Percentiles rank a stretch among this genome's conserved stretches.
Evolutionary conservation across 2,797 vertebrate species (phyloP).

Genomic region (Petrocephalus schoutedeni): DNA sequence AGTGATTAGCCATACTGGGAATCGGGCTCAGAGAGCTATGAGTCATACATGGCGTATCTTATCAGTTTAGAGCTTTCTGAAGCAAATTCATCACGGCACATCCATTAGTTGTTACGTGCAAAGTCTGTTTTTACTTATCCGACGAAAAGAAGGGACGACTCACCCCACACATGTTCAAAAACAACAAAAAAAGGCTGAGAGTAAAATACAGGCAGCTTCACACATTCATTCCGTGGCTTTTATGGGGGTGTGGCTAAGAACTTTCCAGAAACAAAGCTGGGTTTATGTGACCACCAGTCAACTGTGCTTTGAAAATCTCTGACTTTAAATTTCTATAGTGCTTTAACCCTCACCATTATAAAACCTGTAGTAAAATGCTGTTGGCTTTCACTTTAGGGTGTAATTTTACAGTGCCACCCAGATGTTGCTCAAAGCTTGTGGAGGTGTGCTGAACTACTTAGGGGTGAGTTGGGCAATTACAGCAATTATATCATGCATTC

Average conservation of each 20-base stretch:
- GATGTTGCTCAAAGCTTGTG: neutral
- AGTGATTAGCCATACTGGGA: neutral
- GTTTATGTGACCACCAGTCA: conserved; percentile 7
- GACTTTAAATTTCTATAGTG: neutral
- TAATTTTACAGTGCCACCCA: neutral
- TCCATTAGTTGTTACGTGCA: neutral
- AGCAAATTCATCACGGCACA: neutral
- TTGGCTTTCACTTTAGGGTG: neutral
- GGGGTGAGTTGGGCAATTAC: neutral
- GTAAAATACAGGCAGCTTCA: neutral
- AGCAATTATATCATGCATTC: neutral
- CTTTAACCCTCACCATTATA: neutral
- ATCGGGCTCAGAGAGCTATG: neutral
- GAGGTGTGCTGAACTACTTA: neutral
- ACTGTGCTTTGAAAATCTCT: conserved; percentile 5
- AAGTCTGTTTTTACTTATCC: neutral
- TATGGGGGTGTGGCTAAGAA: neutral
- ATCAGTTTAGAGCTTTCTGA: neutral
- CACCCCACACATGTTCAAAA: neutral
- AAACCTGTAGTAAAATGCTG: neutral
- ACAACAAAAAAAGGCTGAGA: neutral
- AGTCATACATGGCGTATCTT: neutral
- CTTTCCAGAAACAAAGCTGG: neutral
- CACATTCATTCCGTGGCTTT: neutral
- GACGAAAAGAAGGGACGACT: neutral